These are phyloP conservation scores for Zaprionus kolodkinae DNA, from an alignment of 1,140 invertebrate genomes.

Conservation along the genomic window DNA sequence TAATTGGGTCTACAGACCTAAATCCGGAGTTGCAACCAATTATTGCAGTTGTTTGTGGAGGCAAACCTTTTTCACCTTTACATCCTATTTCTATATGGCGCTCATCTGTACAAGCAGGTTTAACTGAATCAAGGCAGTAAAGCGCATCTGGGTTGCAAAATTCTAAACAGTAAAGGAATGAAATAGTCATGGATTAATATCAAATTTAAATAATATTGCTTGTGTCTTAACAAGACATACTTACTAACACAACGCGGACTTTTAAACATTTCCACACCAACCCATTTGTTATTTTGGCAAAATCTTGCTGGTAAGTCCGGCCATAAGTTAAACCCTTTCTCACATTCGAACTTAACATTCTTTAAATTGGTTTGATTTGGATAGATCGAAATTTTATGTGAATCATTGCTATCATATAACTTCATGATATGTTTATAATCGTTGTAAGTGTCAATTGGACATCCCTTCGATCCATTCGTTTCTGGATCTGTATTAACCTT, in stretches of 20 bases:
- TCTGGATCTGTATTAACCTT: slow-evolving; percentile 11
- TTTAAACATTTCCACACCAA: rapidly evolving
- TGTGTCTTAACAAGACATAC: not conserved
- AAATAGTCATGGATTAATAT: not conserved
- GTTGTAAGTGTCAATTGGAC: slow-evolving; percentile 25
- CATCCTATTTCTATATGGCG: not conserved
- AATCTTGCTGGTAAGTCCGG: not conserved
- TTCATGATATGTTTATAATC: not conserved
- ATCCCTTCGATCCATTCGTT: slow-evolving; percentile 36
- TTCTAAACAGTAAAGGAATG: not conserved
- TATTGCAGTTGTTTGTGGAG: not conserved
- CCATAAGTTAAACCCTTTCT: not conserved
- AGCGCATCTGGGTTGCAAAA: not conserved
- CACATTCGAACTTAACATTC: slow-evolving; percentile 19
- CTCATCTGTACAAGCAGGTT: not conserved
- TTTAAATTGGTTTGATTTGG: too few species aligned
- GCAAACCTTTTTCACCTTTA: rapidly evolving
- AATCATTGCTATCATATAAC: not conserved
- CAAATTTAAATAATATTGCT: not conserved
- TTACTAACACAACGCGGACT: slow-evolving; percentile 21
- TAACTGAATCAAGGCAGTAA: not conserved
- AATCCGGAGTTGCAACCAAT: not conserved
- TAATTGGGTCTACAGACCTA: not conserved
- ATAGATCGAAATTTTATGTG: not conserved
- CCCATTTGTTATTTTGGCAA: not conserved